Evolutionary conservation across 2,888 invertebrate genomes (phyloP), one percentile per base, ranked within the genome.

Genomic region (Drosophila merina): DNA sequence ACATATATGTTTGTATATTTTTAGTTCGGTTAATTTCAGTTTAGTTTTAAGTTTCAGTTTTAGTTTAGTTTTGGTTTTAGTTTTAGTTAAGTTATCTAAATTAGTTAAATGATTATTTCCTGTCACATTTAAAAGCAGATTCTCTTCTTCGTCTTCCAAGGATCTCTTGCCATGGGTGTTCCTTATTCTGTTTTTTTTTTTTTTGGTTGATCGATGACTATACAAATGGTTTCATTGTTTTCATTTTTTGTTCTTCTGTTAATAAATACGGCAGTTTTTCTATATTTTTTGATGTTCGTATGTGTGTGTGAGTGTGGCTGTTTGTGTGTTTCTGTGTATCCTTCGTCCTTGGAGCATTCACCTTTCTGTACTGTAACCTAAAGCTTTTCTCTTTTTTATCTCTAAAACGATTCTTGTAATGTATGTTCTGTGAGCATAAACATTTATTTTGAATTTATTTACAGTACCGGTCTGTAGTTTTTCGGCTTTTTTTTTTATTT

Each of bases 211-310:
- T 57, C 49, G 20, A 44, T 55, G 38, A 55, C 55, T 72, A 57
- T 72, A 72, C 57, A 72, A 56, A 45, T 70, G 20, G 8, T 26
- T 36, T 26, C 25, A 9, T 50, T 36, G 12, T 40, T 57, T 58
- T 45, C 30, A n/a, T n/a, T 14, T 38, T 26, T 45, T 28, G 8
- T 4, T 9, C 8, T 48, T 56, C 26, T 50, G 28, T 67, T 72
- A 56, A 72, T 72, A 58, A 72, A 66, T 56, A 72, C 72, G 72
- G 72, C 72, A 72, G 72, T 72, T 72, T 72, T 57, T 40, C 73
- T 72, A 72, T 59, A 51, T 38, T 52, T 56, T 12, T 47, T 4
- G 36, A 14, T 52, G 25, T 28, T 30, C 14, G 5, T 50, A 5
- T n/a, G 26, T 5, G 36, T 28, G 9, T 50, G 3, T 14, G 42